These are phyloP conservation scores for Yponomeuta plumbellus DNA, from an alignment of 2,888 invertebrate species.

Conservation along the genomic window DNA sequence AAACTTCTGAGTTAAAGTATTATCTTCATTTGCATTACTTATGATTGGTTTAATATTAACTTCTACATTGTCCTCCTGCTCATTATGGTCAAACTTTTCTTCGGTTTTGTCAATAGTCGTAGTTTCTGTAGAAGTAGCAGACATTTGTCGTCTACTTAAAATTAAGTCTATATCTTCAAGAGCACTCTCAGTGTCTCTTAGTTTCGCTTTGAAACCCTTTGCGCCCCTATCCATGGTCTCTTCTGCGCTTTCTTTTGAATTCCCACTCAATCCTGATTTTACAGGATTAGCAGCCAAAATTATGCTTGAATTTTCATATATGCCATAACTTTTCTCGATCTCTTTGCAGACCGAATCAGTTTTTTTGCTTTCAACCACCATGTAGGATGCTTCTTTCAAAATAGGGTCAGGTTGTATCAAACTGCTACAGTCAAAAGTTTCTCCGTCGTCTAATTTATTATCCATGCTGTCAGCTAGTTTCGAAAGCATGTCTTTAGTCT, in stretches of 20 bases:
- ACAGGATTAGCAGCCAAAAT: slow-evolving; percentile 49
- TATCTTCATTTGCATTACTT: neutral
- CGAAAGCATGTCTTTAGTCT: slow-evolving; percentile 60
- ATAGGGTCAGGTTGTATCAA: slow-evolving; percentile 37
- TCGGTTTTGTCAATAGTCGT: neutral
- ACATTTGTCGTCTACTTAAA: slow-evolving; percentile 27
- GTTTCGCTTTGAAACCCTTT: slow-evolving; percentile 41
- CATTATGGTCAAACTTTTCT: neutral
- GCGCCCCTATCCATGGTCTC: slow-evolving; percentile 19
- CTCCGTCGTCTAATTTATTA: slow-evolving; percentile 28
- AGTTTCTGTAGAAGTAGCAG: neutral
- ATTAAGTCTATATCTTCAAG: slow-evolving; percentile 47
- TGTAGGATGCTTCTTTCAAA: slow-evolving; percentile 51
- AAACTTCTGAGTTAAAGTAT: slow-evolving; percentile 31
- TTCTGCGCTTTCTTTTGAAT: slow-evolving; percentile 27
- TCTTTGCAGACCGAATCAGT: slow-evolving; percentile 45
- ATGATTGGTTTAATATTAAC: neutral
- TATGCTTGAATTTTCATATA: slow-evolving; percentile 57
- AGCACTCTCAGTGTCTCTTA: slow-evolving; percentile 49
- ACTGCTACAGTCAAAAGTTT: slow-evolving; percentile 21
- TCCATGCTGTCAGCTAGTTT: slow-evolving; percentile 57
- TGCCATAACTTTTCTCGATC: slow-evolving; percentile 51
- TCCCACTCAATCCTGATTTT: slow-evolving; percentile 33
- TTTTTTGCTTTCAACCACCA: slow-evolving; percentile 41
- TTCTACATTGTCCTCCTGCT: neutral